Evolutionary conservation across 1,140 invertebrate genomes (phyloP).

Genomic region (Caenorhabditis remanei): DNA sequence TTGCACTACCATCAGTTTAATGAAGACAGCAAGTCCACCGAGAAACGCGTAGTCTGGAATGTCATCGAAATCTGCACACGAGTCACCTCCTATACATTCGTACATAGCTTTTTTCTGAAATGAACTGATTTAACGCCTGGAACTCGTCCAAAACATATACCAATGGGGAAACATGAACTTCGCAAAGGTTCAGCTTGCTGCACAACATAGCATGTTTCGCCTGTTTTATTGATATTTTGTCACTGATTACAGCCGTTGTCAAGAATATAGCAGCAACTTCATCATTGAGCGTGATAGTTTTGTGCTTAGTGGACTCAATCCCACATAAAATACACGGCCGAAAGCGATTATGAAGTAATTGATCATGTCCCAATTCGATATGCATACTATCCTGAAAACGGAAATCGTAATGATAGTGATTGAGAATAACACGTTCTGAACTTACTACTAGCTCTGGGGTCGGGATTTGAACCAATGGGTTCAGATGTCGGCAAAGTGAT

Average conservation of each 20-base stretch:
- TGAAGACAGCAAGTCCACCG: neutral
- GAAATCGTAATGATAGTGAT: no score
- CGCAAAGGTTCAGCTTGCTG: neutral
- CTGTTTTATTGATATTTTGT: neutral
- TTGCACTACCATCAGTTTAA: neutral
- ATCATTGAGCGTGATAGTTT: neutral
- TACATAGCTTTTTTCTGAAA: conserved; percentile 3
- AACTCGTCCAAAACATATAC: neutral
- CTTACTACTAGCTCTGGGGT: neutral
- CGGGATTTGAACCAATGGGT: neutral
- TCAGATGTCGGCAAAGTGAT: neutral
- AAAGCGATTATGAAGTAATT: neutral
- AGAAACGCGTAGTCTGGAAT: neutral
- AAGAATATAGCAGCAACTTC: neutral
- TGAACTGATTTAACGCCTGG: neutral
- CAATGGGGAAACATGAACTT: neutral
- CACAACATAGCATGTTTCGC: neutral
- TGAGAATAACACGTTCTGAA: neutral
- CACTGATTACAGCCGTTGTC: neutral
- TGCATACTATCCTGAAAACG: no score
- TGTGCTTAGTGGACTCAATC: neutral
- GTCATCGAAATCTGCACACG: neutral
- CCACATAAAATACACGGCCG: conserved; percentile 1
- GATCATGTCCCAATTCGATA: no score
- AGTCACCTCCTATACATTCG: neutral